Evolutionary conservation across 2,797 vertebrate species (phyloP), one percentile per base, ranked within the genome.

Genomic region (Delichon dasypus): DNA sequence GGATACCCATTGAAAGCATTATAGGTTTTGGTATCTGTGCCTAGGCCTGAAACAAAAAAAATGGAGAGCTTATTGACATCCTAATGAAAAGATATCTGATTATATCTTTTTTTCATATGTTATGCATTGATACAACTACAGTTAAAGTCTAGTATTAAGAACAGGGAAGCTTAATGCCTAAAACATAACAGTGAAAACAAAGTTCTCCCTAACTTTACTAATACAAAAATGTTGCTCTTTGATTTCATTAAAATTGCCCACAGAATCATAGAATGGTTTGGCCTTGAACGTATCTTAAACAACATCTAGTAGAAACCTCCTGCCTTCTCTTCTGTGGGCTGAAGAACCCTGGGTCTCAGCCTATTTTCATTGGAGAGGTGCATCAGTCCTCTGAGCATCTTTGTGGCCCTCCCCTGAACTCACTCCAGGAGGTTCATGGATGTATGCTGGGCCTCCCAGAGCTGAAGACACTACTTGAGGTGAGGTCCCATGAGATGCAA

Each of bases 361-460:
- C 23, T 55, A 13, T 29, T 16, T 50, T 55, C 8, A 3, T 0
- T 12, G 55, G 50, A 36, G 20, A n/a, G 11, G 9, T 64, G 27
- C 10, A 25, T 70, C 71, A 64, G 23, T 44, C 19, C 50, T 18
- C 50, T 30, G 23, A 57, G 45, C 21, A 27, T 32, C n/a, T 40
- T 18, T 53, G n/a, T 53, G 38, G 20, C 13, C 14, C 7, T 53
- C 12, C 5, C 17, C 11, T 40, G 53, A 80, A 9, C 20, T 53
- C 53, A n/a, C 11, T 60, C 11, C 68, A 30, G 53, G n/a, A 40
- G 20, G 20, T 53, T 25, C 11, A 5, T 21, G n/a, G 17, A 10
- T 0, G 0, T 32, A 1, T 51, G 22, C 32, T 79, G 38, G n/a
- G 23, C 2, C 29, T 72, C 16, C 29, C 40, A 53, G 47, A 60